Evolutionary conservation across 1,140 invertebrate genomes (phyloP).

Genomic region (Drosophila miranda): DNA sequence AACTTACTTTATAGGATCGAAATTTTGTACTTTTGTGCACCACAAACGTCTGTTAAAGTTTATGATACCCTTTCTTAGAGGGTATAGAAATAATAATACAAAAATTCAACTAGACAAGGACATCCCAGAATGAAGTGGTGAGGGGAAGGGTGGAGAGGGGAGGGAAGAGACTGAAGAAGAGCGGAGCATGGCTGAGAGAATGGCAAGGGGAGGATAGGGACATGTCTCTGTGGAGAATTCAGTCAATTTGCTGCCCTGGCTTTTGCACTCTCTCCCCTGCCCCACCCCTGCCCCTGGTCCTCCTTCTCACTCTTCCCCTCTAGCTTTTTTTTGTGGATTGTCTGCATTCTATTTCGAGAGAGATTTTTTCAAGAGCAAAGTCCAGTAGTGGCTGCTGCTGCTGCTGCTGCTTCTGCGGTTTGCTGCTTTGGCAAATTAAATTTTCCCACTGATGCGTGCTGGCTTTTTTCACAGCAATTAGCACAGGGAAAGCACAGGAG

Average conservation of each 20-base stretch:
- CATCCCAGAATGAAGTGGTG: conserved; percentile 7
- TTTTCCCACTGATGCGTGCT: conserved; percentile 47
- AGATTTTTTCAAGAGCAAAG: conserved; percentile 31
- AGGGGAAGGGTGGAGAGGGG: too few species aligned
- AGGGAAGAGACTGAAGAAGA: neutral
- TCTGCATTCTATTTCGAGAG: conserved; percentile 49
- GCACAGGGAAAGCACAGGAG: conserved; percentile 16
- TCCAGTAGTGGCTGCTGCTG: neutral
- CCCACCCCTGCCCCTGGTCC: neutral
- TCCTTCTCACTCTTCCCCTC: neutral
- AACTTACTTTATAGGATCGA: too few species aligned
- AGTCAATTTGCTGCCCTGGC: conserved; percentile 56
- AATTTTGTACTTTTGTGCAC: too few species aligned
- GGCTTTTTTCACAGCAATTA: conserved; percentile 53
- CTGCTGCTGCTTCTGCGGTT: conserved; percentile 20
- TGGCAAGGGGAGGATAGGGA: neutral
- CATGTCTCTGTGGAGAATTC: conserved; percentile 61
- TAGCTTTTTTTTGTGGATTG: conserved; percentile 43
- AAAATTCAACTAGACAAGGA: conserved; percentile 60
- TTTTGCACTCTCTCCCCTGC: conserved; percentile 4
- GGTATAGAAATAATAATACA: conserved; percentile 33
- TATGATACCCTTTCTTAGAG: too few species aligned
- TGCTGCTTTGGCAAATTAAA: conserved; percentile 54
- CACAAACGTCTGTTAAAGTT: too few species aligned
- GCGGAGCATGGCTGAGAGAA: too few species aligned